These are phyloP conservation scores for Helicoverpa zea DNA, from an alignment of 1,140 invertebrate species.

Conservation along the genomic window DNA sequence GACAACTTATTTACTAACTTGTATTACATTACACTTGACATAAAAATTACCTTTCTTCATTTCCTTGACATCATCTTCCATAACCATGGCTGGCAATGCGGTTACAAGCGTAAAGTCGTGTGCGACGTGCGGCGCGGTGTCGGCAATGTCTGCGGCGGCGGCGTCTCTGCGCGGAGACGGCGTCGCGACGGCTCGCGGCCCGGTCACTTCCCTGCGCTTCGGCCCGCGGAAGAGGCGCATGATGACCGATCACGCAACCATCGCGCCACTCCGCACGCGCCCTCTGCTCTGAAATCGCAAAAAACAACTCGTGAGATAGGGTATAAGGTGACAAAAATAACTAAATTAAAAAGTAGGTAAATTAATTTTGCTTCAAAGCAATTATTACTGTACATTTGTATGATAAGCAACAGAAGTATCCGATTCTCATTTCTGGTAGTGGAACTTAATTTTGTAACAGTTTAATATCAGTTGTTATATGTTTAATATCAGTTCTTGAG, in stretches of 20 bases:
- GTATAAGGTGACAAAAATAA: no score
- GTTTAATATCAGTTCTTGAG: no score
- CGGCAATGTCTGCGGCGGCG: conserved; percentile 62
- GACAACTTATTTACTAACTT: no score
- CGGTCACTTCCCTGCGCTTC: conserved; percentile 85
- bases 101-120: conserved; percentile 88
- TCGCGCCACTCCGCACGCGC: conserved; percentile 74
- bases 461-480: no score
- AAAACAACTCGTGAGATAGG: background rate
- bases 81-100: conserved; percentile 88
- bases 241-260: conserved; percentile 83
- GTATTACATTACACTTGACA: no score
- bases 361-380: no score
- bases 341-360: no score
- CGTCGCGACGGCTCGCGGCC: conserved; percentile 75
- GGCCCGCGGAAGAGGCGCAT: conserved; percentile 85
- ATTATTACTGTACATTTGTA: no score
- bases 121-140: conserved; percentile 57
- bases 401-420: no score
- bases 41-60: conserved; percentile 82
- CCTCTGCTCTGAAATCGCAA: conserved; percentile 60
- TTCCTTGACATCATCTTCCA: conserved; percentile 87
- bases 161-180: conserved; percentile 80
- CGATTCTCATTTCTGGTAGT: no score
- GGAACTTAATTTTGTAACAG: no score